These are phyloP conservation scores for Philereme transversata DNA, from an alignment of 2,888 invertebrate genomes.

Conservation along the genomic window DNA sequence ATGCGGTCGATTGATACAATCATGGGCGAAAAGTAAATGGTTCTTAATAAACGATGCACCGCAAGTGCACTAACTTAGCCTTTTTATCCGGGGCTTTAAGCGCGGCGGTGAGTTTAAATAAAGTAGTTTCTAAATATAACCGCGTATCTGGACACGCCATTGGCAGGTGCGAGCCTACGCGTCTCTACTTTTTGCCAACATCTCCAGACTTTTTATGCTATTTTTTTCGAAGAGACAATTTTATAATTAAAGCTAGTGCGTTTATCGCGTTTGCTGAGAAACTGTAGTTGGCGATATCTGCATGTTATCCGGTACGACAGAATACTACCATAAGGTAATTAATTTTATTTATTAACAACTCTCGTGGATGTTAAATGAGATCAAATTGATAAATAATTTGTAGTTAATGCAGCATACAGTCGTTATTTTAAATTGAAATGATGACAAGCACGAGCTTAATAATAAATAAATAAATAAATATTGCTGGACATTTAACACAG, in stretches of 20 bases:
- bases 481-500: too few species aligned
- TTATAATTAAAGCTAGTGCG: constrained; percentile 76
- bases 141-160: constrained; percentile 78
- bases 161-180: constrained; percentile 79
- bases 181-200: constrained; percentile 65
- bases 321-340: constrained; percentile 56
- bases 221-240: constrained; percentile 70
- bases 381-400: not conserved
- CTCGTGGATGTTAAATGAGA: constrained; percentile 6
- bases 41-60: constrained; percentile 75
- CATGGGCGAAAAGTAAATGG: constrained; percentile 77
- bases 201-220: constrained; percentile 56
- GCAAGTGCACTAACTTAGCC: constrained; percentile 70
- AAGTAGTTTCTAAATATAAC: constrained; percentile 83
- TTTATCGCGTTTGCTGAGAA: constrained; percentile 70
- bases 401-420: not conserved
- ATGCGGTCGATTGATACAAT: constrained; percentile 73
- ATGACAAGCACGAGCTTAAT: too few species aligned
- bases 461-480: too few species aligned
- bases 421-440: too few species aligned
- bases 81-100: constrained; percentile 78
- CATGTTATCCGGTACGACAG: constrained; percentile 52
- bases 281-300: constrained; percentile 62
- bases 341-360: constrained; percentile 50
- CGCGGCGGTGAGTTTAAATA: constrained; percentile 78